These are phyloP conservation scores for Centroberyx gerrardi DNA, from an alignment of 2,797 vertebrate species.

Conservation along the genomic window DNA sequence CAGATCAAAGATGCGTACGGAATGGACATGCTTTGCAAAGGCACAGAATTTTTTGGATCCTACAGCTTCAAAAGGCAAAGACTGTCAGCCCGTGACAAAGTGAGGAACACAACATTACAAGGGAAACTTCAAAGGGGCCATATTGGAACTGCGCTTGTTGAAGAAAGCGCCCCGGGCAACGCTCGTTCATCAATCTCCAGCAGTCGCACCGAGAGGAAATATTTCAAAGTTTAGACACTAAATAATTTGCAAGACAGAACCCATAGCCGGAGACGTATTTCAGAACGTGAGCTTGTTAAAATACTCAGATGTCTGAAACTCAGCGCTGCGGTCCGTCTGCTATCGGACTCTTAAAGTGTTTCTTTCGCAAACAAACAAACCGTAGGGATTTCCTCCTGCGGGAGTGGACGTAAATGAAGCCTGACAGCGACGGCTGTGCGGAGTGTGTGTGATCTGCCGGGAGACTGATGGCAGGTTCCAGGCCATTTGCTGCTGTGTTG, in stretches of 20 bases:
- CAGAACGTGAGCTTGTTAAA: slow-evolving; percentile 1
- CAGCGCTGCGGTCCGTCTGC: background rate
- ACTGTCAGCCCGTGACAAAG: slow-evolving; percentile 23
- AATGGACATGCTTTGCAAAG: slow-evolving; percentile 7
- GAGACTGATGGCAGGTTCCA: slow-evolving; percentile 68
- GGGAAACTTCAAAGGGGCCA: slow-evolving; percentile 44
- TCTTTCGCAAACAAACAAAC: slow-evolving; percentile 57
- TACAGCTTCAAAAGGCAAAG: slow-evolving; percentile 17
- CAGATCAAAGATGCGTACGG: background rate
- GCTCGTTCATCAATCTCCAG: slow-evolving; percentile 52
- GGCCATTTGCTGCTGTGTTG: slow-evolving; percentile 70
- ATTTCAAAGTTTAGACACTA: slow-evolving; percentile 5
- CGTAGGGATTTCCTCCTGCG: slow-evolving; percentile 49
- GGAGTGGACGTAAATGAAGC: slow-evolving; percentile 63
- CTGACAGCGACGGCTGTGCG: slow-evolving; percentile 43
- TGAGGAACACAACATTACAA: slow-evolving; percentile 19
- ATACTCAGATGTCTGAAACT: slow-evolving; percentile 10
- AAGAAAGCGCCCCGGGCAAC: slow-evolving; percentile 51
- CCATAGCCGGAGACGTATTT: background rate
- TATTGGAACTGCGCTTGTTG: slow-evolving; percentile 30
- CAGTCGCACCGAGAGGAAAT: slow-evolving; percentile 10
- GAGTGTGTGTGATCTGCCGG: slow-evolving; percentile 62
- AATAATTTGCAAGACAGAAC: slow-evolving; percentile 30
- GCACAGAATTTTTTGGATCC: slow-evolving; percentile 1
- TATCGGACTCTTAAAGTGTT: background rate